Conservation (phyloP, 2,113 vertebrate species). For the Ctenodactylus gundi region DNA sequence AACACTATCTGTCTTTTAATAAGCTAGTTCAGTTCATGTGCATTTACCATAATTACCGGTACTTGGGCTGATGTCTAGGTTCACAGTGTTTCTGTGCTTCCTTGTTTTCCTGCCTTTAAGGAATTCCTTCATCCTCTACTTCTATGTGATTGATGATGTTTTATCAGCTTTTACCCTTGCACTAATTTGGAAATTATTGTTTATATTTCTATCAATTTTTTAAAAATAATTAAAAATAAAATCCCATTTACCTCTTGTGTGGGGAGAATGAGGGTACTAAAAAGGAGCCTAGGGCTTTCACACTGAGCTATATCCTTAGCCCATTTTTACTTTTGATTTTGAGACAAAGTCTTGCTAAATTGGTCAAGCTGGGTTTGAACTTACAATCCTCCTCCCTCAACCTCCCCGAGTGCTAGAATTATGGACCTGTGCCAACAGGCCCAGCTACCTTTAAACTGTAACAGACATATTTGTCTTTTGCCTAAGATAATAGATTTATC, state of each 20-base stretch:
- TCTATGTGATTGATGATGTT: not conserved
- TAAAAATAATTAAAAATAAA: too few relatives aligned
- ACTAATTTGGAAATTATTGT: conserved; percentile 34
- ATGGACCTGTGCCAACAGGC: too few relatives aligned
- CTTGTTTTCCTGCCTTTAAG: not conserved
- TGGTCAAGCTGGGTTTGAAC: too few relatives aligned
- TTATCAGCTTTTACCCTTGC: conserved; percentile 12
- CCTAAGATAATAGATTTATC: not conserved
- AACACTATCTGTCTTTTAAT: not conserved
- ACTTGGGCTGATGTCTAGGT: not conserved
- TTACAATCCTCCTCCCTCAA: too few relatives aligned
- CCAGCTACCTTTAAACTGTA: too few relatives aligned
- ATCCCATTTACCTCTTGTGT: too few relatives aligned
- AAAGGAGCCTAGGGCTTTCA: too few relatives aligned
- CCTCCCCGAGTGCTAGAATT: too few relatives aligned
- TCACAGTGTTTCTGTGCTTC: not conserved
- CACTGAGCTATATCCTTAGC: too few relatives aligned
- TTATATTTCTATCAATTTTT: conserved; percentile 38
- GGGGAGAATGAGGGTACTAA: too few relatives aligned
- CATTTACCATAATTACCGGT: not conserved
- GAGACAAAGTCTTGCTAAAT: too few relatives aligned
- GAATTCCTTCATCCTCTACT: not conserved
- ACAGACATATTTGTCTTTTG: not conserved
- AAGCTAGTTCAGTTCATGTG: not conserved
- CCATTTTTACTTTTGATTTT: too few relatives aligned